phyloP scores from a whole-genome alignment of 2,797 vertebrate species.

The Valencia hispanica region DNA sequence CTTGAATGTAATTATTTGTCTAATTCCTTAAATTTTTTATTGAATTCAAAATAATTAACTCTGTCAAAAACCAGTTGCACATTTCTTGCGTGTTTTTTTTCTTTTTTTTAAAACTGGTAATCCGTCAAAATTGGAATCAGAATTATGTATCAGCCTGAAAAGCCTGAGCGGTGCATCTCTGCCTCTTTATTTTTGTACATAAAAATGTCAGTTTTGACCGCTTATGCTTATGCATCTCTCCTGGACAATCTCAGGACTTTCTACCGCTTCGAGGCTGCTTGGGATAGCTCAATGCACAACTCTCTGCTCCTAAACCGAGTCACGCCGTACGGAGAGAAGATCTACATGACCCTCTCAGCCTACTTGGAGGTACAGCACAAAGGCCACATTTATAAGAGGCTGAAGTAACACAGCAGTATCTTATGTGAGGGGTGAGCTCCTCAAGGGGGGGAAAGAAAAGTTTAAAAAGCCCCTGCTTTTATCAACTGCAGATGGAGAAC shows the following conservation, averaged over 20 bases:
- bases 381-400: conserved; percentile 14
- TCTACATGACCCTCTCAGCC: conserved; percentile 97
- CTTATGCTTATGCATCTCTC: conserved; percentile 14
- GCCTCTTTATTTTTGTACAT: background rate
- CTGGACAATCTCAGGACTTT: conserved; percentile 86
- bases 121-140: background rate
- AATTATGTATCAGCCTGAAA: background rate
- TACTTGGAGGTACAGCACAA: conserved; percentile 90
- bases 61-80: background rate
- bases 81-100: background rate
- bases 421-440: conserved; percentile 29
- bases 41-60: background rate
- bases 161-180: conserved; percentile 1
- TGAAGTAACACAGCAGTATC: conserved; percentile 11
- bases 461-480: conserved; percentile 22
- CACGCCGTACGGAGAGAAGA: conserved; percentile 95
- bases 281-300: conserved; percentile 99
- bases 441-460: background rate
- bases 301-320: conserved; percentile 94
- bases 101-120: background rate
- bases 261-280: conserved; percentile 93
- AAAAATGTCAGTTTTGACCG: background rate
- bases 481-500: conserved; percentile 89
- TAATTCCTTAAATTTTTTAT: background rate
- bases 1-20: background rate